Evolutionary conservation across 2,888 invertebrate genomes (phyloP), one percentile per base, ranked within the genome.

Genomic region (Polydrusus tereticollis): DNA sequence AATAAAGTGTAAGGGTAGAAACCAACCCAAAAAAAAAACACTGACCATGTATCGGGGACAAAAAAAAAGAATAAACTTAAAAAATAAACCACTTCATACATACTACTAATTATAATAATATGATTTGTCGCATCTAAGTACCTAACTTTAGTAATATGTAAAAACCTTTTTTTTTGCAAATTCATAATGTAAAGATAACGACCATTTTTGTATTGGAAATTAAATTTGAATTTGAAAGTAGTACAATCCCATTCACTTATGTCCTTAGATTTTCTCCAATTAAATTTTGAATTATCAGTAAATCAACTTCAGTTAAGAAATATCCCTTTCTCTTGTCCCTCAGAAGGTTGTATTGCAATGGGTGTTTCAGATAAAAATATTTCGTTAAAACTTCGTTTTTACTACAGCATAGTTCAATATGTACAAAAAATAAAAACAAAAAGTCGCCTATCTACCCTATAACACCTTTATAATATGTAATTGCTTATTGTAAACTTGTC

Each of bases 361-460:
- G 66, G 75, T 77, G 77, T 78, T 76, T 77, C 78, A 78, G 77
- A 78, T 76, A 78, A 78, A 76, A 72, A 72, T 75, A 74, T 72
- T 78, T 67, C 73, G 72, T 69, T 68, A 68, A 65, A 73, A 70
- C 67, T 70, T 50, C 43, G 62, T 50, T 63, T 52, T 77, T 74
- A 16, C 41, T 65, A 55, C 18, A 29, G 52, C 57, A 38, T 55
- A 57, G 38, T 65, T 64, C 45, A 65, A 57, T 77, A 77, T 77
- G 74, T 77, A 77, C 75, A 77, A 75, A 59, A 73, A 74, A 71
- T 69, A 33, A 60, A 41, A 75, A 62, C 52, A 70, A 72, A 60
- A 43, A 55, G 41, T 62, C 18, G 14, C 45, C 29, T 52, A 23
- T 33, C 21, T 57, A 58, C 63, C 72, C 52, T 63, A 74, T 55